A percentile compares a stretch with the other conserved stretches of the same genome.
phyloP scores from a whole-genome alignment of 1,140 invertebrate genomes.

The Cotesia chilonis region DNA sequence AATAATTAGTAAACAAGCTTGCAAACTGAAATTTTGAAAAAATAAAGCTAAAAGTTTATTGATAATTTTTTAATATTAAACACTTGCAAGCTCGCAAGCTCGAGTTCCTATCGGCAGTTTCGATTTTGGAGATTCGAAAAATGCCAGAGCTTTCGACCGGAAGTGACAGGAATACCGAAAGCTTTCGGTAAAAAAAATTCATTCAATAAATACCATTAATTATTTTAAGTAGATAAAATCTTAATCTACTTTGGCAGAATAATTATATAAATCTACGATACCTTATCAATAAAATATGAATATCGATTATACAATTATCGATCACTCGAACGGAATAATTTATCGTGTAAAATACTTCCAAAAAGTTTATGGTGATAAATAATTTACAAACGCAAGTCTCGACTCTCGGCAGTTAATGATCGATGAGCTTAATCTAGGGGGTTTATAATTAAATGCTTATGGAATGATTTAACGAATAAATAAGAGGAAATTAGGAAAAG shows the following conservation, averaged over 20 bases:
- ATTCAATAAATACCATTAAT: too few relatives aligned
- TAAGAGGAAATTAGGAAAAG: background rate
- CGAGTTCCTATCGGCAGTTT: too few relatives aligned
- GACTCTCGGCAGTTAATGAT: background rate
- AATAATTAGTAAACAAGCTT: too few relatives aligned
- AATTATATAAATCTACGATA: background rate
- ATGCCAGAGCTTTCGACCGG: too few relatives aligned
- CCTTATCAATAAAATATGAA: background rate
- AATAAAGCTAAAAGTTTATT: too few relatives aligned
- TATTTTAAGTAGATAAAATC: background rate
- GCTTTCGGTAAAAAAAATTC: too few relatives aligned
- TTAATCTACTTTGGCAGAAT: constrained; percentile 9
- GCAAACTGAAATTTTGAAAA: too few relatives aligned
- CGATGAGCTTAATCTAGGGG: background rate
- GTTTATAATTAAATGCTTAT: background rate
- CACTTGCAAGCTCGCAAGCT: too few relatives aligned
- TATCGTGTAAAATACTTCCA: background rate
- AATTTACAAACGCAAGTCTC: constrained; percentile 7
- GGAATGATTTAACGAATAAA: constrained; percentile 4
- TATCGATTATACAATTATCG: background rate
- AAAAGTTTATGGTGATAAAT: background rate
- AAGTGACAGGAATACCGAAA: too few relatives aligned
- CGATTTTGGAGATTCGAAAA: too few relatives aligned
- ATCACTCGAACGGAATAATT: background rate
- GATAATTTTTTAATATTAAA: too few relatives aligned